phyloP scores from a whole-genome alignment of 2,888 invertebrate genomes.

The Sabatieria punctata region DNA sequence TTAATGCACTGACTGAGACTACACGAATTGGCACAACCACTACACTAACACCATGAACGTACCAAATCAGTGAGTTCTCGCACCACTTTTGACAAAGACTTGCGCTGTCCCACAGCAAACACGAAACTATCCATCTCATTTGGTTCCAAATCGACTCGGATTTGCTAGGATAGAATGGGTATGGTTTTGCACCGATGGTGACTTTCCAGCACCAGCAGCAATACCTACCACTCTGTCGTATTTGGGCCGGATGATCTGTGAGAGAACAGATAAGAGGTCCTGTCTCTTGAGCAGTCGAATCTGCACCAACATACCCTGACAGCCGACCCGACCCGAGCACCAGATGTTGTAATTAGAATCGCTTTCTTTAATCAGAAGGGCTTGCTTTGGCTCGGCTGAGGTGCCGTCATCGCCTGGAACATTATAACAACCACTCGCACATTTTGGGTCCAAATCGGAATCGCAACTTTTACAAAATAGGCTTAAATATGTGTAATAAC shows the following conservation, averaged over 20 bases:
- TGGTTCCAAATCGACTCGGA: conserved; percentile 43
- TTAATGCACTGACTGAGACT: too few species aligned
- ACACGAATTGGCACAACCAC: too few species aligned
- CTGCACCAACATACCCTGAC: conserved; percentile 91
- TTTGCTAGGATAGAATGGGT: too few species aligned
- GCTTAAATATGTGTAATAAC: too few species aligned
- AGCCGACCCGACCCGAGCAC: conserved; percentile 88
- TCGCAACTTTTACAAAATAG: too few species aligned
- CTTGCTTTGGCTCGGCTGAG: conserved; percentile 20
- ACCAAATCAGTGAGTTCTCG: conserved; percentile 86
- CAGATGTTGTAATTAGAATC: conserved; percentile 84
- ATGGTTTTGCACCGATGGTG: too few species aligned
- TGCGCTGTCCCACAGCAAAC: conserved; percentile 73
- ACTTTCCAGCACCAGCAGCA: too few species aligned
- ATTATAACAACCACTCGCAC: too few species aligned
- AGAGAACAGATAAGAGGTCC: conserved; percentile 69
- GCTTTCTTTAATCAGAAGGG: conserved; percentile 67
- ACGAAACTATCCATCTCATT: conserved; percentile 87
- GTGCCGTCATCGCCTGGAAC: conserved; percentile 59
- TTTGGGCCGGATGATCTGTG: conserved; percentile 63
- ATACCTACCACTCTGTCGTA: conserved; percentile 65
- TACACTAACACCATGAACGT: too few species aligned
- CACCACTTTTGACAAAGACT: conserved; percentile 58
- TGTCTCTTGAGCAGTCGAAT: conserved; percentile 85
- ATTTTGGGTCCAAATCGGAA: too few species aligned